A percentile compares a stretch with the other conserved stretches of the same genome.
Evolutionary conservation across 2,888 invertebrate genomes (phyloP).

Genomic region (Andrena haemorrhoa): DNA sequence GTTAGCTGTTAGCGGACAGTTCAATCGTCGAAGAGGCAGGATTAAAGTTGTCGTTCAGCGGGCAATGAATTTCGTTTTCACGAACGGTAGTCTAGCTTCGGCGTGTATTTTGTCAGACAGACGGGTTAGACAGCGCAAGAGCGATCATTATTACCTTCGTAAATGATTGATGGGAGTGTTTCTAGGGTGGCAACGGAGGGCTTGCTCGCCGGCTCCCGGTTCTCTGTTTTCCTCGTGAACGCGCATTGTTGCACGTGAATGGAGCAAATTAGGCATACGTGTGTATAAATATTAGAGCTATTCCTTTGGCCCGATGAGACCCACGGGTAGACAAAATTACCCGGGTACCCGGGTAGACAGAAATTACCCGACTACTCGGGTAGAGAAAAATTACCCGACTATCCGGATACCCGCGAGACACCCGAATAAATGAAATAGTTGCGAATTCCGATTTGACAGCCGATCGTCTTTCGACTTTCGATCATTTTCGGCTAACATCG

Average conservation of each 20-base stretch:
- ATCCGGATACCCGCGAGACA: no score
- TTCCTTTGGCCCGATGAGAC: no score
- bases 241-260: background rate
- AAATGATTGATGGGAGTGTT: slow-evolving; percentile 27
- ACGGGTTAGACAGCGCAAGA: background rate
- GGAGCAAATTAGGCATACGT: background rate
- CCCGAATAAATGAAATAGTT: no score
- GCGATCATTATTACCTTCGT: slow-evolving; percentile 16
- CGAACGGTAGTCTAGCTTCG: background rate
- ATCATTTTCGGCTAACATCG: no score
- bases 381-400: no score
- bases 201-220: background rate
- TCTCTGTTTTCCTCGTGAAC: background rate
- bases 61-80: background rate
- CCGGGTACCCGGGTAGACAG: no score
- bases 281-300: no score
- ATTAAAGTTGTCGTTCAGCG: background rate
- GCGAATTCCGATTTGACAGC: no score
- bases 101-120: background rate
- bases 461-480: no score
- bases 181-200: background rate
- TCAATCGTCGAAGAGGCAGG: background rate
- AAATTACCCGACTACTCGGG: no score
- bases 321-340: no score
- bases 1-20: no score